Conservation (phyloP, 2,113 vertebrate genomes). For the Progne subis region DNA sequence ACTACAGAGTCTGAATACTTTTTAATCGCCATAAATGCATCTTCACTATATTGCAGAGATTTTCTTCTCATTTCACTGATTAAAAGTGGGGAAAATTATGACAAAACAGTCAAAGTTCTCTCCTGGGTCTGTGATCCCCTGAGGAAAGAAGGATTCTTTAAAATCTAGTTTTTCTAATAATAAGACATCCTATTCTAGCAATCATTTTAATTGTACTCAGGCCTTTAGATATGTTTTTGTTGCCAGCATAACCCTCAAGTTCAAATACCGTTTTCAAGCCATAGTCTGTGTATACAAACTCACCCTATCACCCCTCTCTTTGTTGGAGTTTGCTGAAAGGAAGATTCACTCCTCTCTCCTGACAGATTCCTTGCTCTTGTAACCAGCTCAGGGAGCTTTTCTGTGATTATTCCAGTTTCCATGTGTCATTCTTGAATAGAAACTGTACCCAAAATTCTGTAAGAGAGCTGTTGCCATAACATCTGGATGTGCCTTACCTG, state of each 20-base stretch:
- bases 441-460: neutral
- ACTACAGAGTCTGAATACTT: neutral
- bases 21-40: neutral
- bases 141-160: neutral
- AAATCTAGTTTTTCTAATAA: neutral
- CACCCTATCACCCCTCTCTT: neutral
- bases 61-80: neutral
- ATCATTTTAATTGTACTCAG: neutral
- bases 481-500: constrained; percentile 2
- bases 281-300: neutral
- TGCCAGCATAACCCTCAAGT: neutral
- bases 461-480: neutral
- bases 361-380: neutral
- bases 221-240: neutral
- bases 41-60: neutral
- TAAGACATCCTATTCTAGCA: neutral
- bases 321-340: neutral
- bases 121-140: neutral
- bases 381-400: neutral
- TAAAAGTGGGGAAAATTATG: neutral
- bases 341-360: neutral
- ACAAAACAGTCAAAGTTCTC: neutral
- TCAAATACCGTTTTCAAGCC: neutral
- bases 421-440: neutral
- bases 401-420: neutral